These are phyloP conservation scores for Echiichthys vipera DNA, from an alignment of 2,797 vertebrate genomes.

Conservation along the genomic window DNA sequence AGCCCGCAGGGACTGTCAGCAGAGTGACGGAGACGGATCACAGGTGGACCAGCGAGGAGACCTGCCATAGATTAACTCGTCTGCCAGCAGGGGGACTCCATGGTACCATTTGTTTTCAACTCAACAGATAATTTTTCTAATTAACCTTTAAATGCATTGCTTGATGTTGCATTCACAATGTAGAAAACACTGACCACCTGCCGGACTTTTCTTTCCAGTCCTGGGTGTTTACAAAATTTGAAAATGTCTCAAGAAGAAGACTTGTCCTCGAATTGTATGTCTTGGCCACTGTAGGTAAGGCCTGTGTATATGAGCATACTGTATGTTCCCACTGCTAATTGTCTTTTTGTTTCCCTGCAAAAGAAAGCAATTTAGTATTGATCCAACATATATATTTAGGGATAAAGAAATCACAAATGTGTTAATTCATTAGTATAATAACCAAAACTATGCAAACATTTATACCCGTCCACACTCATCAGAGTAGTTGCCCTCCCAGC, in stretches of 20 bases:
- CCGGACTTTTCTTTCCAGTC: conserved; percentile 39
- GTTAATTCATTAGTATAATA: conserved; percentile 13
- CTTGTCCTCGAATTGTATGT: conserved; percentile 2
- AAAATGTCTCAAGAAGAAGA: conserved; percentile 36
- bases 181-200: conserved; percentile 41
- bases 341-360: conserved; percentile 23
- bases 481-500: too few species aligned
- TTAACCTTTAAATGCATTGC: conserved; percentile 91
- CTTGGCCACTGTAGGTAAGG: neutral
- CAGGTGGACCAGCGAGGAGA: conserved; percentile 83
- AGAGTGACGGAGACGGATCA: conserved; percentile 93
- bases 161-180: conserved; percentile 68
- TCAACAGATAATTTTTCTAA: conserved; percentile 97
- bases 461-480: neutral
- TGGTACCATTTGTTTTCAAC: conserved; percentile 81
- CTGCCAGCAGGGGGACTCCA: conserved; percentile 80
- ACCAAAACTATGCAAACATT: neutral
- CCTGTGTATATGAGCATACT: neutral
- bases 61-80: conserved; percentile 88
- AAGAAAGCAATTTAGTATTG: conserved; percentile 19
- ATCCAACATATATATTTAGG: conserved; percentile 14
- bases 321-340: conserved; percentile 20
- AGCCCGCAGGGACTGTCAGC: conserved; percentile 81
- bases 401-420: conserved; percentile 17
- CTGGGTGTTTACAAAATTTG: conserved; percentile 53